Conservation (phyloP, 2,797 vertebrate species). For the Distichodus sexfasciatus region DNA sequence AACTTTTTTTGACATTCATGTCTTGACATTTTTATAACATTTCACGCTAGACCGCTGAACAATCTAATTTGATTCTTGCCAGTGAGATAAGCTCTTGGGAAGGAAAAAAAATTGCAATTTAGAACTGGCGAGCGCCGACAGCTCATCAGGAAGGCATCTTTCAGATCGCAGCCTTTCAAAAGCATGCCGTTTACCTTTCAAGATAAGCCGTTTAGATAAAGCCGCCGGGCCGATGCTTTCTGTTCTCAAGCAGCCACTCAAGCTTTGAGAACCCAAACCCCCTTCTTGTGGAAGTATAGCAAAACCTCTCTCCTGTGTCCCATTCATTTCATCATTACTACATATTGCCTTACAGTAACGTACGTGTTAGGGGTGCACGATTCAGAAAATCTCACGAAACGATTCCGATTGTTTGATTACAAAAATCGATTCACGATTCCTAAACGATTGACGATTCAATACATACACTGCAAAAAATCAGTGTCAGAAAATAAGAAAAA, state of each 20-base stretch:
- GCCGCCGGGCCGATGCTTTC: neutral
- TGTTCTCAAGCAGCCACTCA: neutral
- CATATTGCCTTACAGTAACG: no score
- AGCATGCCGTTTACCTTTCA: neutral
- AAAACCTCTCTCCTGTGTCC: neutral
- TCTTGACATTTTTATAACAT: neutral
- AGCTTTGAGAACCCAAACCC: neutral
- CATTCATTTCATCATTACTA: no score
- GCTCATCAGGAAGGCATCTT: neutral
- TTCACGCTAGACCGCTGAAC: neutral
- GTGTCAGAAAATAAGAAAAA: no score
- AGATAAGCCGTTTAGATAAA: slow-evolving; percentile 3
- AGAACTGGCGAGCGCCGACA: neutral
- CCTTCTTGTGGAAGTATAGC: neutral
- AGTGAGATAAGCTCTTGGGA: neutral
- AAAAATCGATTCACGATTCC: no score
- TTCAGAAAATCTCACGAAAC: no score
- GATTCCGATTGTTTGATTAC: no score
- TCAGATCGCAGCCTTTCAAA: neutral
- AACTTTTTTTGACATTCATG: neutral
- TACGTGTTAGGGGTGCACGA: no score
- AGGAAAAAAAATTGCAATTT: neutral
- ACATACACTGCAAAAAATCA: no score
- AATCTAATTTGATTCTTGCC: neutral
- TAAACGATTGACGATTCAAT: no score